phyloP scores from a whole-genome alignment of 1,140 invertebrate species.

The Platyura marginata region DNA sequence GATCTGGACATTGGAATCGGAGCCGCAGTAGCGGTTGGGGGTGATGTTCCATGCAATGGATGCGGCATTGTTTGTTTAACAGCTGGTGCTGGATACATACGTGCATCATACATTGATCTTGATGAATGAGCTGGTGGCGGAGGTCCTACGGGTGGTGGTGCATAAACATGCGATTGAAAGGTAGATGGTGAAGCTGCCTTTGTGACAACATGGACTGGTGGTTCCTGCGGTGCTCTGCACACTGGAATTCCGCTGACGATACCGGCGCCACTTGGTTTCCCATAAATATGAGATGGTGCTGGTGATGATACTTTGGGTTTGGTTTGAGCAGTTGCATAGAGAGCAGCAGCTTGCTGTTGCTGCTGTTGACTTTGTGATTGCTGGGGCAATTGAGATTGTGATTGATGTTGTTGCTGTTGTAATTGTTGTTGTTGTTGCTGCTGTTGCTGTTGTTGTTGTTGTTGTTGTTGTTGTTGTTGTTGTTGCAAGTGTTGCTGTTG shows the following conservation, averaged over 20 bases:
- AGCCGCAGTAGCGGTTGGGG: conserved; percentile 28
- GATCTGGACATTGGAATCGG: conserved; percentile 27
- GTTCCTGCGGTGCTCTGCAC: conserved; percentile 25
- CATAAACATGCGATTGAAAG: conserved; percentile 21
- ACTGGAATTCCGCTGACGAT: conserved; percentile 38
- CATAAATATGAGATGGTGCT: conserved; percentile 42
- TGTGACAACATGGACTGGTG: conserved; percentile 6
- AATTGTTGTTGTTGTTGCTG: conserved; percentile 24
- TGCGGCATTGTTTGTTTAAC: conserved; percentile 24
- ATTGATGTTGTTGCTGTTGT: conserved; percentile 14
- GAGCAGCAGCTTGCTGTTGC: too few relatives aligned
- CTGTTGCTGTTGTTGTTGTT: conserved; percentile 16
- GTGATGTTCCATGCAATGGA: conserved; percentile 23
- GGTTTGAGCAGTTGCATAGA: neutral
- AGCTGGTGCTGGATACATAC: conserved; percentile 15
- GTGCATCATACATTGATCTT: conserved; percentile 1
- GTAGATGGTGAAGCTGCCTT: conserved; percentile 30
- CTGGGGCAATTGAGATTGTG: neutral
- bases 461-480: neutral
- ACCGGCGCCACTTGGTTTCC: conserved; percentile 34
- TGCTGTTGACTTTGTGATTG: neutral
- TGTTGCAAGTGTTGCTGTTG: neutral
- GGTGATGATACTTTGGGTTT: conserved; percentile 47
- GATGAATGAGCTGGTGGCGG: conserved; percentile 34
- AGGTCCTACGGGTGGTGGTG: conserved; percentile 16